These are phyloP conservation scores for Brachionus asplanchnoidis DNA, from an alignment of 1,140 invertebrate genomes.

Conservation along the genomic window DNA sequence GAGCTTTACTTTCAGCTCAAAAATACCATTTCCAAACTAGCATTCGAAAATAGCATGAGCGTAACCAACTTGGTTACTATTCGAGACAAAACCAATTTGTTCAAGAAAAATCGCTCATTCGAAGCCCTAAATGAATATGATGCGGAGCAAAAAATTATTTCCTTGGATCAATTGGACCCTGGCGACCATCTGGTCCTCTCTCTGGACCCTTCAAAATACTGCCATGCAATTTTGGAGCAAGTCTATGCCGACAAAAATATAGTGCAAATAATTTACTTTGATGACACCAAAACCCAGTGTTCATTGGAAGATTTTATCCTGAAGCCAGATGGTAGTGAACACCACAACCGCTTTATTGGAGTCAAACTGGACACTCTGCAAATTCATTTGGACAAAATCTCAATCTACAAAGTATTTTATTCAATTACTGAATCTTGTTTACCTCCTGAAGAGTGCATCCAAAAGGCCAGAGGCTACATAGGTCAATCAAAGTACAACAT, in stretches of 20 bases:
- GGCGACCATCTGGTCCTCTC: neutral
- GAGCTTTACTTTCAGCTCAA: neutral
- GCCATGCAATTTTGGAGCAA: neutral
- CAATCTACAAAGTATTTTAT: conserved; percentile 29
- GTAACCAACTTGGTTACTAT: neutral
- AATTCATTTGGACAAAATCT: neutral
- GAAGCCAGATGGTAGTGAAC: neutral
- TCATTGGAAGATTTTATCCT: neutral
- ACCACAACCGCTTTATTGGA: neutral
- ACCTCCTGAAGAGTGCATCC: neutral
- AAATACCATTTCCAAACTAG: neutral
- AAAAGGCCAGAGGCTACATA: neutral
- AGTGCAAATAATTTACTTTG: neutral
- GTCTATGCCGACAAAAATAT: neutral
- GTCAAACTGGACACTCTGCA: neutral
- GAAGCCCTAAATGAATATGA: neutral
- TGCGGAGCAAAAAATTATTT: neutral
- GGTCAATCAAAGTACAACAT: conserved; percentile 14
- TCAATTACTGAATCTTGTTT: neutral
- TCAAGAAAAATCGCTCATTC: neutral
- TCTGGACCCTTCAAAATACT: neutral
- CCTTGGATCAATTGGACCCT: neutral
- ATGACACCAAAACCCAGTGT: neutral
- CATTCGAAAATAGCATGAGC: neutral
- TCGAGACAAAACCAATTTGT: conserved; percentile 3